Percentiles rank a stretch among this genome's conserved stretches.
Conservation (phyloP, 2,113 vertebrate species). For the Xenopus laevis region DNA sequence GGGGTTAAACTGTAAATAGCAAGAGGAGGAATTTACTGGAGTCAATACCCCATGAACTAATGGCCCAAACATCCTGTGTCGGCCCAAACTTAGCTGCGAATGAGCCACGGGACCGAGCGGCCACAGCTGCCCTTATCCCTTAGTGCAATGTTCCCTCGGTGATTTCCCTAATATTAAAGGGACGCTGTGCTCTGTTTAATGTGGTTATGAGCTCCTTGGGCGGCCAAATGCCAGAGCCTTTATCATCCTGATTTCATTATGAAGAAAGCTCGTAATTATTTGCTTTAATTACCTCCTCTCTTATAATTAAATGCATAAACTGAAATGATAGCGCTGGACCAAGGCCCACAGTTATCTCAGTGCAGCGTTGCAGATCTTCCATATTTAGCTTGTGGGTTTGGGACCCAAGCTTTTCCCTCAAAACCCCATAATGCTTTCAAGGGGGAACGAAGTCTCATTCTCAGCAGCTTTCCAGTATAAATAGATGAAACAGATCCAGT, state of each 20-base stretch:
- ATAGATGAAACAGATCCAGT: too few species aligned
- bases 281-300: slow-evolving; percentile 19
- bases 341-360: background rate
- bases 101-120: background rate
- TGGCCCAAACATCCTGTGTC: background rate
- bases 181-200: background rate
- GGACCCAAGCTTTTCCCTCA: too few species aligned
- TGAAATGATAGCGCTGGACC: background rate
- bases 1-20: too few species aligned
- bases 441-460: too few species aligned
- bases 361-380: background rate
- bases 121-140: background rate
- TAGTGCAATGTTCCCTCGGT: background rate
- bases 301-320: slow-evolving; percentile 21
- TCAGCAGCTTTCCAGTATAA: too few species aligned
- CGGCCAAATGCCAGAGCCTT: slow-evolving; percentile 2
- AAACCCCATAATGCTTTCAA: too few species aligned
- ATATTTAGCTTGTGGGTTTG: background rate
- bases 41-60: too few species aligned
- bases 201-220: slow-evolving; percentile 22
- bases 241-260: slow-evolving; percentile 18
- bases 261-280: slow-evolving; percentile 10
- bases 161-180: background rate
- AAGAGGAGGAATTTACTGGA: too few species aligned
- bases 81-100: background rate